Conservation (phyloP, 2,888 invertebrate genomes). For the Amphipoea oculea region DNA sequence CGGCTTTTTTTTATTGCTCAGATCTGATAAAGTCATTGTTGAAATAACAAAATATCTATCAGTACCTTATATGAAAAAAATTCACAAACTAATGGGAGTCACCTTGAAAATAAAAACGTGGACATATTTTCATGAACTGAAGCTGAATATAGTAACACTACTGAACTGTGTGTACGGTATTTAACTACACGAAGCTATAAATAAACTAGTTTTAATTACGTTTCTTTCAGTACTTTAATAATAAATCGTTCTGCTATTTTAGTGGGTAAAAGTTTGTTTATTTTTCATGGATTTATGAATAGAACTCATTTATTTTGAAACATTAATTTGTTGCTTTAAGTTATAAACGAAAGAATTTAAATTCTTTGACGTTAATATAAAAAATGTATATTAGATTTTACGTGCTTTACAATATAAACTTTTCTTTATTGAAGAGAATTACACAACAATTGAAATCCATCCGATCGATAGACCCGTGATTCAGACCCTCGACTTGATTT, state of each 20-base stretch:
- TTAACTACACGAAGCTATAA: constrained; percentile 36
- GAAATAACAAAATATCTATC: constrained; percentile 20
- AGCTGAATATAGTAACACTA: constrained; percentile 40
- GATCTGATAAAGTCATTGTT: constrained; percentile 24
- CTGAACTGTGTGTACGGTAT: constrained; percentile 16
- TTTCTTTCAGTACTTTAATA: constrained; percentile 33
- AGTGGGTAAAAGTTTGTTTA: background rate
- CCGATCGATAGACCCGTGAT: constrained; percentile 27
- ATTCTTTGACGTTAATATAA: background rate
- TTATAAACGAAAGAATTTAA: background rate
- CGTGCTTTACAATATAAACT: background rate
- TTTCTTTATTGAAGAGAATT: background rate
- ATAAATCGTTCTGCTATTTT: constrained; percentile 38
- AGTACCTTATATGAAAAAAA: background rate
- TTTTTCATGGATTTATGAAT: constrained; percentile 28
- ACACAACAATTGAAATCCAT: constrained; percentile 14
- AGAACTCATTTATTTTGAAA: background rate
- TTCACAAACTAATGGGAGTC: constrained; percentile 21
- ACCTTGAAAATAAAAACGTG: constrained; percentile 37
- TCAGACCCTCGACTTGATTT: constrained; percentile 29
- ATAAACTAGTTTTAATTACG: constrained; percentile 44
- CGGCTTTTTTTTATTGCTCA: no score
- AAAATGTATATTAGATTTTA: background rate
- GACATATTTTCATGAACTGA: constrained; percentile 44
- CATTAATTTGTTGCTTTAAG: background rate